These are phyloP conservation scores for Gallinago nigripennis DNA, from an alignment of 2,797 vertebrate species.

Conservation along the genomic window DNA sequence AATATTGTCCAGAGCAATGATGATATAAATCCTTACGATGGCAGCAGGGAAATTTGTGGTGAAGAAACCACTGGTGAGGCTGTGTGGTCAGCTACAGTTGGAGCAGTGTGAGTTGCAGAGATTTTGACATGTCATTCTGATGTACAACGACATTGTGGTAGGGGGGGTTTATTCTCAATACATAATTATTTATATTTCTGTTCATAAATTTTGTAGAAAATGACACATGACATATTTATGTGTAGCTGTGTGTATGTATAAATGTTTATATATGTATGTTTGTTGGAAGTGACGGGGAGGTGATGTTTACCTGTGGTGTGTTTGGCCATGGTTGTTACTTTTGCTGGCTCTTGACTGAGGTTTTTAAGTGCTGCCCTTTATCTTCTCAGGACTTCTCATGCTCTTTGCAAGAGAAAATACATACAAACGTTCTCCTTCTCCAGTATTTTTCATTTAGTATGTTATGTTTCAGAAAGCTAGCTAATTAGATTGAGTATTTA, in stretches of 20 bases:
- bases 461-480: background rate
- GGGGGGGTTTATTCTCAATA: background rate
- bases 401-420: background rate
- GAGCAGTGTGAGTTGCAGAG: background rate
- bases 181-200: background rate
- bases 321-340: background rate
- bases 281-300: background rate
- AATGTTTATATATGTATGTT: background rate
- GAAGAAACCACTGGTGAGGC: background rate
- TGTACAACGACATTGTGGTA: background rate
- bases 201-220: background rate
- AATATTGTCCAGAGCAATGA: background rate
- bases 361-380: background rate
- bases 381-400: background rate
- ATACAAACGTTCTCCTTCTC: background rate
- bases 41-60: background rate
- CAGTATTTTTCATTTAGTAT: background rate
- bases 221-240: background rate
- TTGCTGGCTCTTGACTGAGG: background rate
- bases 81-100: accelerated
- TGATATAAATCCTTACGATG: background rate
- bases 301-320: background rate
- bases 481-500: background rate
- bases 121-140: background rate
- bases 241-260: background rate